Conservation (phyloP, 2,113 vertebrate species). For the Prunella himalayana region DNA sequence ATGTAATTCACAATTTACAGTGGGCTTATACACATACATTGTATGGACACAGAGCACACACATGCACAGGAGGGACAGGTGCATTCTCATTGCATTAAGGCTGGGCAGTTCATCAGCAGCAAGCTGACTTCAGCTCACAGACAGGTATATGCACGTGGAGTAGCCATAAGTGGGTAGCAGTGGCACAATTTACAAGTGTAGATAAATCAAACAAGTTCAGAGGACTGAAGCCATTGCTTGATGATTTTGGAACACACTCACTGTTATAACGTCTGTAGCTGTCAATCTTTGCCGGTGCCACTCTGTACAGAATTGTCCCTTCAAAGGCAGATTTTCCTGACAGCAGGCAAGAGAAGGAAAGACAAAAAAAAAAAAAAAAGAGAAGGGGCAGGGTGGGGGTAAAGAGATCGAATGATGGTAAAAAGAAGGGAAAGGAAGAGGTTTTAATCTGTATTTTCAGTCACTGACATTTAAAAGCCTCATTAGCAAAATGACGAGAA, state of each 20-base stretch:
- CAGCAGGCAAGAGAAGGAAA: constrained; percentile 76
- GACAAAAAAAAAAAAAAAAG: constrained; percentile 8
- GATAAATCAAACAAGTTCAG: constrained; percentile 60
- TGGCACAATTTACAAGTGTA: constrained; percentile 36
- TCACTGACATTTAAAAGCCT: constrained; percentile 58
- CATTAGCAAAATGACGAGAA: constrained; percentile 63
- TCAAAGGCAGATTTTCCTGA: constrained; percentile 84
- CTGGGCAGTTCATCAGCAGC: constrained; percentile 55
- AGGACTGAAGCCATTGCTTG: constrained; percentile 62
- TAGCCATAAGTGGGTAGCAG: constrained; percentile 58
- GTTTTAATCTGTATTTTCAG: constrained; percentile 74
- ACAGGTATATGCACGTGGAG: constrained; percentile 27
- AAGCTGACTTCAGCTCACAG: constrained; percentile 61
- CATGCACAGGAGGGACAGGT: constrained; percentile 56
- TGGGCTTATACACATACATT: background rate
- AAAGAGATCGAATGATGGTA: constrained; percentile 69
- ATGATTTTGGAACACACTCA: constrained; percentile 74
- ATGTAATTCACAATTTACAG: background rate
- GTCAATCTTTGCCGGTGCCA: constrained; percentile 77
- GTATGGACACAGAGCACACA: constrained; percentile 23
- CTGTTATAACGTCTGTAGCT: constrained; percentile 84
- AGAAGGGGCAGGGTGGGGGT: constrained; percentile 54
- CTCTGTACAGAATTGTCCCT: constrained; percentile 81
- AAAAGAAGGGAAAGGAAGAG: constrained; percentile 76
- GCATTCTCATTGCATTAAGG: constrained; percentile 52